Percentiles rank a stretch among this genome's conserved stretches.
Conservation (phyloP, 1,140 invertebrate species). For the Platyscapa corneri region DNA sequence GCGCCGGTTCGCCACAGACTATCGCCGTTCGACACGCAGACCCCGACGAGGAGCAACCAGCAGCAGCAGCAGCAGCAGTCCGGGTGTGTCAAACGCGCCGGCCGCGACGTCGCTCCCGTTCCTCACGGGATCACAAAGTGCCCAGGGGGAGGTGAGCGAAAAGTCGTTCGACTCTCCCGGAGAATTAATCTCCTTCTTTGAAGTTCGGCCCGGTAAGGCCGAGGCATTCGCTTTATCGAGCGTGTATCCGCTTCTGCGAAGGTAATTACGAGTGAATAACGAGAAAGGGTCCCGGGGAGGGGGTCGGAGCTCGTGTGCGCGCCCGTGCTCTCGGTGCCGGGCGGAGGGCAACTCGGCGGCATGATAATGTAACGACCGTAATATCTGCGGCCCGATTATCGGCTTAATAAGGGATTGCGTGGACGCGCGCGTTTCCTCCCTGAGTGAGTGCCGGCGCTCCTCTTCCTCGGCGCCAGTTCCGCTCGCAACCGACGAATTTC, state of each 20-base stretch:
- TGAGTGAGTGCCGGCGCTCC: too few species aligned
- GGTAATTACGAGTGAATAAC: constrained; percentile 70
- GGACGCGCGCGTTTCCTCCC: too few species aligned
- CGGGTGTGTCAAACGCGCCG: not conserved
- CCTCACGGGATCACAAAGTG: constrained; percentile 2
- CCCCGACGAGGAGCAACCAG: constrained; percentile 28
- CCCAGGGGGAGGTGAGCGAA: constrained; percentile 27
- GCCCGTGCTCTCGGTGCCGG: not conserved
- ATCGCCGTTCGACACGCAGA: constrained; percentile 41
- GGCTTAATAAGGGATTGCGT: constrained; percentile 67
- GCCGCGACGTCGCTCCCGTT: not conserved
- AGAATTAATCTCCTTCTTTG: constrained; percentile 50
- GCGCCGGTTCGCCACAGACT: constrained; percentile 33
- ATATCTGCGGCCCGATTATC: constrained; percentile 70
- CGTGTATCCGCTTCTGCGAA: constrained; percentile 65
- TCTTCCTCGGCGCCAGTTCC: too few species aligned
- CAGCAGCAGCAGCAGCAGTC: too few species aligned
- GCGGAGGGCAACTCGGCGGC: constrained; percentile 59
- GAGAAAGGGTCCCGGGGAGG: constrained; percentile 42
- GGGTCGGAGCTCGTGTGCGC: not conserved
- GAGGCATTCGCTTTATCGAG: constrained; percentile 62
- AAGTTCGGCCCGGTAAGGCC: constrained; percentile 44
- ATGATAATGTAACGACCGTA: constrained; percentile 70
- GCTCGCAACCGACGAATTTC: not conserved
- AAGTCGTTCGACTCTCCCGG: constrained; percentile 22